Conservation (phyloP, 2,113 vertebrate genomes). For the Strigops habroptila region DNA sequence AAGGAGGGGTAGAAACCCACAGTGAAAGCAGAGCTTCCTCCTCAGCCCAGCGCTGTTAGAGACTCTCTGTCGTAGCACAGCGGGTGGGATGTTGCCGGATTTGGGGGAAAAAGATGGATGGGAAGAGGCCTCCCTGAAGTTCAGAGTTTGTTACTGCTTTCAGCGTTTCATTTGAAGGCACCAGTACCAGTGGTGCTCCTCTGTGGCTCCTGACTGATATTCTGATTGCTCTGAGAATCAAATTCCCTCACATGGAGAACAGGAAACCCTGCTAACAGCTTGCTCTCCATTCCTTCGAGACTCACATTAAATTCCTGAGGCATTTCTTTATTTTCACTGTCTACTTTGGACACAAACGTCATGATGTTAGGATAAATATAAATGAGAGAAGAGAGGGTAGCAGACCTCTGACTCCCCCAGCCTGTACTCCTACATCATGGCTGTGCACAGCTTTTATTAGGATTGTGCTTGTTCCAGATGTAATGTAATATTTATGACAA, state of each 20-base stretch:
- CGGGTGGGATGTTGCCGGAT: background rate
- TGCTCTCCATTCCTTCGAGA: background rate
- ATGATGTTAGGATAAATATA: rapidly evolving
- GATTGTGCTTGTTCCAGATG: background rate
- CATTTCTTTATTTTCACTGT: background rate
- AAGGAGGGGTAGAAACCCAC: rapidly evolving
- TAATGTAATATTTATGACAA: background rate
- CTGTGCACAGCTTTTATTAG: background rate
- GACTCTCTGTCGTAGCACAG: rapidly evolving
- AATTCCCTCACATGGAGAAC: rapidly evolving
- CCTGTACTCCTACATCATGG: background rate
- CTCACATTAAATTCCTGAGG: background rate
- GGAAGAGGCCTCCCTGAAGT: background rate
- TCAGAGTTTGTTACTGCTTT: background rate
- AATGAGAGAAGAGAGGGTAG: background rate
- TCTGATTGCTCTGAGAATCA: background rate
- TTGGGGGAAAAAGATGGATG: no score
- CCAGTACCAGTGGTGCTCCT: background rate
- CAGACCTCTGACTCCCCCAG: rapidly evolving
- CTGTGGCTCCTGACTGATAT: background rate
- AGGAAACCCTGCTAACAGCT: background rate
- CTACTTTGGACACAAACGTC: background rate
- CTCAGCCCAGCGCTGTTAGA: background rate
- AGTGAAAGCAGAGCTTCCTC: rapidly evolving
- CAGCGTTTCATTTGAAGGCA: background rate